These are phyloP conservation scores for Eledona agricola DNA, from an alignment of 2,888 invertebrate genomes.

Conservation along the genomic window DNA sequence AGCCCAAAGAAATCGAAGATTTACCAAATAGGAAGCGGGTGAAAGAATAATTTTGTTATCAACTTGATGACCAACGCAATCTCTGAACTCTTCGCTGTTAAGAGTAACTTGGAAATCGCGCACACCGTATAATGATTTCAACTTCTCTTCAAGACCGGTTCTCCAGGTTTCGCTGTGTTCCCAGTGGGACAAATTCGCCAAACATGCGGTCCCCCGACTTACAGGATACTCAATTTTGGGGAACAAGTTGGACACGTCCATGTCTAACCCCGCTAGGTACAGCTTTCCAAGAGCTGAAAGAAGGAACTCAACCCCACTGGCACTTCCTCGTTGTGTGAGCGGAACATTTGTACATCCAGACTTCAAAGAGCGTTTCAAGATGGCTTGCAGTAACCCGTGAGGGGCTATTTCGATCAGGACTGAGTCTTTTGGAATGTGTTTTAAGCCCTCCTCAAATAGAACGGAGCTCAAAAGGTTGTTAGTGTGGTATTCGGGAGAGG, in stretches of 20 bases:
- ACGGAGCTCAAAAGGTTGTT: constrained; percentile 75
- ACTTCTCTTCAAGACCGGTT: constrained; percentile 55
- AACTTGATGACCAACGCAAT: constrained; percentile 57
- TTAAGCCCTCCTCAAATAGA: constrained; percentile 83
- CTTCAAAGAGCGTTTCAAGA: constrained; percentile 79
- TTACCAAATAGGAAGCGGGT: constrained; percentile 55
- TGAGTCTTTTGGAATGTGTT: constrained; percentile 81
- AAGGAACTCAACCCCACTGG: constrained; percentile 71
- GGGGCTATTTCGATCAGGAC: constrained; percentile 90
- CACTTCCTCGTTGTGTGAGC: constrained; percentile 76
- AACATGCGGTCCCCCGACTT: constrained; percentile 84
- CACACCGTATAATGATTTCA: constrained; percentile 55
- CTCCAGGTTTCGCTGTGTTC: constrained; percentile 87
- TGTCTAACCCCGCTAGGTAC: constrained; percentile 81
- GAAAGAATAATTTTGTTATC: constrained; percentile 56
- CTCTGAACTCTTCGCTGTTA: constrained; percentile 62
- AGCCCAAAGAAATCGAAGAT: constrained; percentile 15
- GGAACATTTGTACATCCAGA: constrained; percentile 78
- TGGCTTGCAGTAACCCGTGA: constrained; percentile 87
- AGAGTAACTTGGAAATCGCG: constrained; percentile 62
- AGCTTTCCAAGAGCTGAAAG: constrained; percentile 74
- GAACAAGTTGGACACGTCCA: constrained; percentile 80
- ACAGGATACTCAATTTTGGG: constrained; percentile 84
- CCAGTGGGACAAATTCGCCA: constrained; percentile 86
- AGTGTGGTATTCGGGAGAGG: constrained; percentile 74